phyloP scores from a whole-genome alignment of 2,888 invertebrate species.

The Antitype chi region DNA sequence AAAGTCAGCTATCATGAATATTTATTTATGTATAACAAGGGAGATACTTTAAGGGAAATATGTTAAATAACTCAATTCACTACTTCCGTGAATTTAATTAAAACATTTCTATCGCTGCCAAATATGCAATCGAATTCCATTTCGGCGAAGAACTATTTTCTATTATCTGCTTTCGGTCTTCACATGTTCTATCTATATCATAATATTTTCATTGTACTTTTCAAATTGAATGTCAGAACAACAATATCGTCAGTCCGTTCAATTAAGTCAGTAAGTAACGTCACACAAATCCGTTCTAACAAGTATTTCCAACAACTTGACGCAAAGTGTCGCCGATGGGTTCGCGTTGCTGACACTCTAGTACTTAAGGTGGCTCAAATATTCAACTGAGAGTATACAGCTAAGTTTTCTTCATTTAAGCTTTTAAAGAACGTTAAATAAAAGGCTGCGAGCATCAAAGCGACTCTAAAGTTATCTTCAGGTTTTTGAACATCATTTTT shows the following conservation, averaged over 20 bases:
- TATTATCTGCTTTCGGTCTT: not conserved
- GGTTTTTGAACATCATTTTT: conserved; percentile 33
- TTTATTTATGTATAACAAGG: conserved; percentile 42
- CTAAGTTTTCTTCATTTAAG: conserved; percentile 41
- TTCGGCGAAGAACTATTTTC: not conserved
- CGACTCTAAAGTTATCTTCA: conserved; percentile 27
- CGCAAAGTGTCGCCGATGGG: conserved; percentile 28
- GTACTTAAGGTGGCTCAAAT: conserved; percentile 51
- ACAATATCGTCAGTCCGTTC: not conserved
- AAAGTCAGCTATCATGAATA: conserved; percentile 43
- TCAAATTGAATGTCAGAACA: not conserved
- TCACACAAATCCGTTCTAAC: conserved; percentile 26
- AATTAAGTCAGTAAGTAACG: not conserved
- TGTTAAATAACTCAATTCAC: conserved; percentile 20
- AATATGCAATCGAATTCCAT: not conserved
- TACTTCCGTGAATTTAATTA: conserved; percentile 10
- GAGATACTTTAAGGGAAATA: conserved; percentile 37
- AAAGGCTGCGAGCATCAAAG: conserved; percentile 35
- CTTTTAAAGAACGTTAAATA: conserved; percentile 46
- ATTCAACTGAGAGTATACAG: conserved; percentile 32
- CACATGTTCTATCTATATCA: not conserved
- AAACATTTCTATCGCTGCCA: not conserved
- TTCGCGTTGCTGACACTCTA: conserved; percentile 24
- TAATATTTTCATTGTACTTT: not conserved
- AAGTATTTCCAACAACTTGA: conserved; percentile 7